Base-by-base conservation (phyloP, 1,140 invertebrate species). In the Pachyrhynchus sulphureomaculatus region DNA sequence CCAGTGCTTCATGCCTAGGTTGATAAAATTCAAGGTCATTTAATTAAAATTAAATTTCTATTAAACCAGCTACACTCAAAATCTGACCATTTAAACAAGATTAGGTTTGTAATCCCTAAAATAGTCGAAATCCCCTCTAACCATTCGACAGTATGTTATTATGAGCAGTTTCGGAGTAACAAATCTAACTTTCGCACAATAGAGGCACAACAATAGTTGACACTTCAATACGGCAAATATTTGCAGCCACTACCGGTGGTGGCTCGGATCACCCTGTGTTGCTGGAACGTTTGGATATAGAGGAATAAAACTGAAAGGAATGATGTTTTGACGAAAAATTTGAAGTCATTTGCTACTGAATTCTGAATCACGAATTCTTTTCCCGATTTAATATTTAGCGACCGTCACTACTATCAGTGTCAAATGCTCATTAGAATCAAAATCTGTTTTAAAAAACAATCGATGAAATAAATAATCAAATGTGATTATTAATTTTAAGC, bases 141-240 rank as follows among this genome's bases (percentile, higher is more conserved):
- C 13, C 15, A 5, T 18, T 18, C 8, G 15, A 39, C 45, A 59
- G 45, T 42, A 51, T 59, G 45, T 59, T 59, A 44, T 59, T 32
- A 51, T 51, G 41, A 57, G 60, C 59, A 56, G 57, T 61, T 68
- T 64, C 62, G 47, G 37, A 23, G 56, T 45, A 72, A 72, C 70
- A 72, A 72, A 72, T 72, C 70, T 72, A 70, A 68, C 64, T 32
- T 32, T 6, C 45, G 48, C 56, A 73, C 69, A 71, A 71, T 70
- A 57, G 62, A 33, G 26, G 26, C 52, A 67, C 57, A 69, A 73
- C 71, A 73, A 73, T 73, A 70, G 66, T 73, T 73, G 71, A 73
- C 71, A 73, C 69, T 73, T 73, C 69, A 71, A 73, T 73, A 71
- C 71, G 71, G 71, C 71, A 73, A 73, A 73, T 73, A 73, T 73